Percentiles rank a stretch among this genome's conserved stretches.
Conservation (phyloP, 2,113 vertebrate species). For the Pelmatolapia mariae region DNA sequence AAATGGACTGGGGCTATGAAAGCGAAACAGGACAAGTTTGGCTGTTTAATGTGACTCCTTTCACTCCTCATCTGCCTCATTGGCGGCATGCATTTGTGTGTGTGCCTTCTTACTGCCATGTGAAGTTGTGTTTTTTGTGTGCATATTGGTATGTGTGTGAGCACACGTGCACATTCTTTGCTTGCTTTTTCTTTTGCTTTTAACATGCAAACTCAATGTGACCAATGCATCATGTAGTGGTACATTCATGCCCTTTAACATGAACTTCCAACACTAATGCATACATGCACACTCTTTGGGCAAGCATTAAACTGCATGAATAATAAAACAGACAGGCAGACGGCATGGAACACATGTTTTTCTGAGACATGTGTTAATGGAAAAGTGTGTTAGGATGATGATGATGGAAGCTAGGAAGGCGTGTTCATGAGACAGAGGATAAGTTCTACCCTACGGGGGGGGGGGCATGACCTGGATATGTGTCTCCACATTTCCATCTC, state of each 20-base stretch:
- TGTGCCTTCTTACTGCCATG: not conserved
- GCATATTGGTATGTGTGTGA: not conserved
- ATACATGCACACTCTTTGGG: conserved; percentile 30
- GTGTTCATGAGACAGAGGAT: conserved; percentile 15
- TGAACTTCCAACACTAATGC: conserved; percentile 17
- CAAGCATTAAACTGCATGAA: conserved; percentile 58
- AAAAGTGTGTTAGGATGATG: conserved; percentile 26
- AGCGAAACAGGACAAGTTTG: conserved; percentile 63
- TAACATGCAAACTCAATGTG: conserved; percentile 11
- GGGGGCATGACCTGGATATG: conserved; percentile 45
- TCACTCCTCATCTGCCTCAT: conserved; percentile 66
- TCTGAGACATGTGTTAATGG: conserved; percentile 46
- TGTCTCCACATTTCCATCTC: conserved; percentile 3
- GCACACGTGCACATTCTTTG: not conserved
- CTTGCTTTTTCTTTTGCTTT: not conserved
- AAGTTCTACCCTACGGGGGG: conserved; percentile 40
- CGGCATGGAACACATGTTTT: conserved; percentile 43
- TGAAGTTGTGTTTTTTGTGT: conserved; percentile 15
- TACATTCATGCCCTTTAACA: conserved; percentile 35
- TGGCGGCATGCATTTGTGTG: conserved; percentile 20
- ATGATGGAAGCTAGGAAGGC: not conserved
- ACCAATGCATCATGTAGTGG: conserved; percentile 14
- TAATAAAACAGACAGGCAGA: conserved; percentile 56
- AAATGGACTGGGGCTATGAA: conserved; percentile 69
- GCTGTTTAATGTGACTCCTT: conserved; percentile 67